Evolutionary conservation across 2,797 vertebrate species (phyloP), one percentile per base, ranked within the genome.

Genomic region (Mormyrus proboscirostris): DNA sequence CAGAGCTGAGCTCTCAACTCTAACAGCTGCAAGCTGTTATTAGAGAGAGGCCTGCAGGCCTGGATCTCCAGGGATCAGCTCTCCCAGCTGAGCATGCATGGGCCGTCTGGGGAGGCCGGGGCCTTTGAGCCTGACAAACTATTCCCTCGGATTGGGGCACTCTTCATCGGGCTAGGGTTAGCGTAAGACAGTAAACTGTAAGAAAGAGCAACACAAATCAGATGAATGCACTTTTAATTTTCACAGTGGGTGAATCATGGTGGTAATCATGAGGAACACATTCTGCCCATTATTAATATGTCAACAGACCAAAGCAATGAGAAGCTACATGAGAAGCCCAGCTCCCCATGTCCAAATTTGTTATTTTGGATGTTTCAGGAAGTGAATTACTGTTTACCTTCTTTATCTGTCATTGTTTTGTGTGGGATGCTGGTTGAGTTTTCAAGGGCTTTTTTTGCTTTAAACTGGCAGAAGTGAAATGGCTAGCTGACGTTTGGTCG

Each of bases 11-110:
- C n/a, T 38, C 53, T 88, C 14, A 49, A 25, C 33, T 59, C 73
- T 29, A 49, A 55, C 86, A 90, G 86, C 89, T 88, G 86, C 86
- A 7, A 14, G 51, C 38, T 89, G 59, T 55, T 53, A 82, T 89
- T 89, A 84, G 88, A 53, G 29, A 10, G 57, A 59, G 38, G 41
- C 41, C 29, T 76, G 4, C 88, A 57, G 29, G n/a, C n/a, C 55
- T 51, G 57, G n/a, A 62, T 9, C n/a, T 50, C 29, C 62, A 73
- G 12, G 12, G 33, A 33, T 82, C 25, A 12, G 41, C 29, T 47
- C 33, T 50, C 16, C 51, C 57, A 85, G 53, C 82, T 85, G 79
- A 62, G n/a, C 76, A 38, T 33, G 47, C 41, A 29, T n/a, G 22
- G 25, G 55, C 55, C 10, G 53, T 6, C n/a, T 10, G 14, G 22